phyloP scores from a whole-genome alignment of 2,888 invertebrate species.

The Athetis lepigone region DNA sequence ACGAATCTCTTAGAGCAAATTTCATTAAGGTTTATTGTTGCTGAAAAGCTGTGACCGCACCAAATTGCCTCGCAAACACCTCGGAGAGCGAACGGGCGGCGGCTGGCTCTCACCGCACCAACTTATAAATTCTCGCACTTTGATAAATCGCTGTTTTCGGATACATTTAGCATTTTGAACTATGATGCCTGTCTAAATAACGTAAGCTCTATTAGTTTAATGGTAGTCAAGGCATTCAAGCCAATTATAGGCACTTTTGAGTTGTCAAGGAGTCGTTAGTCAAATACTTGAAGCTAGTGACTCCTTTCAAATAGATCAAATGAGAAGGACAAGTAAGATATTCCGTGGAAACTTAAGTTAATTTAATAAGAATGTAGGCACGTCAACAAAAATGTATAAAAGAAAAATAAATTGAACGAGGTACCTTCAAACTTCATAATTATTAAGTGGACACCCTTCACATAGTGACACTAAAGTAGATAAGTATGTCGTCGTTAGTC shows the following conservation, averaged over 20 bases:
- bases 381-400: too few species aligned
- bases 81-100: background rate
- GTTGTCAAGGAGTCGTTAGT: too few species aligned
- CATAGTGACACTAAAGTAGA: background rate
- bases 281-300: too few species aligned
- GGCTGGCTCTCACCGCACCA: slow-evolving; percentile 7
- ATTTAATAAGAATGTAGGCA: too few species aligned
- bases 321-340: too few species aligned
- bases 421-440: background rate
- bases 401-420: too few species aligned
- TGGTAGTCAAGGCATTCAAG: too few species aligned
- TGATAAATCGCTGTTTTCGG: slow-evolving; percentile 6
- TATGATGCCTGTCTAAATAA: background rate
- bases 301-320: too few species aligned
- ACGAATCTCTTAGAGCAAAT: slow-evolving; percentile 74
- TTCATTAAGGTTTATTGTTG: slow-evolving; percentile 75
- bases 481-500: background rate
- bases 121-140: slow-evolving; percentile 17
- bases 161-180: slow-evolving; percentile 4
- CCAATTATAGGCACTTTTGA: too few species aligned
- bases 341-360: too few species aligned
- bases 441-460: background rate
- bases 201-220: background rate
- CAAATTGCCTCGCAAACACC: slow-evolving; percentile 61
- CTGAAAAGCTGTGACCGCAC: slow-evolving; percentile 58